Base-by-base conservation (phyloP, 92 coral and sea anemone genomes). In the Porites cylindrica region DNA sequence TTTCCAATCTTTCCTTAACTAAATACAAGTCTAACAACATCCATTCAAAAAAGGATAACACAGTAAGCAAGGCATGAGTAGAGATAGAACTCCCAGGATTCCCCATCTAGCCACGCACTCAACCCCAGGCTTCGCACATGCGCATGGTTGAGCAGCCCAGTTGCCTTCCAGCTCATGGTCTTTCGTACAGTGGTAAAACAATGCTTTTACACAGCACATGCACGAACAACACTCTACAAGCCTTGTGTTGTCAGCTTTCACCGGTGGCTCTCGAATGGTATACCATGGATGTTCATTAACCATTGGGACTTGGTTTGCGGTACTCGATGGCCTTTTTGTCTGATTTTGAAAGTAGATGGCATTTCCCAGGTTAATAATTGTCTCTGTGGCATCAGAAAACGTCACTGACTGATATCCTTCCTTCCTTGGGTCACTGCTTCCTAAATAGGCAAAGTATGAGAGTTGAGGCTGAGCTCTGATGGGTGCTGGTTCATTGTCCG, bases 121-220 rank as follows among this genome's bases (percentile, higher is more conserved):
- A n/a, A 66, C 52, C 82, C 80, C 83, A 84, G 95, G 89, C 71
- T 85, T 68, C 59, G 59, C 76, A 64, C 98, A 94, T 1, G 95
- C 66, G 89, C 98, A 94, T 18, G 92, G 94, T 1, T 90, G 82
- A 71, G 89, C 95, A 43, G 92, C 90, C 78, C 82, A 85, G 18
- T 78, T 69, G 11, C 93, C 93, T 58, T 93, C 93, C 59, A 76
- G 23, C 29, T 94, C 95, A 13, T 84, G 80, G 73, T 96, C 99
- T 78, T 96, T 90, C 0, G 96, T 90, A 70, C 98, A 96, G 73
- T 96, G 99, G 52, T 96, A 96, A 10, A 94, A 70, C 66, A 93
- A 17, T 4, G 95, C 99, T 74, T 94, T 96, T 1, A 92, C 99
- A 80, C 98, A 94, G 82, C 94, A 96, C 94, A 96, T 88, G 54